Conservation (phyloP, 1,140 invertebrate genomes). For the fruit fly (Drosophila melanogaster) region DNA sequence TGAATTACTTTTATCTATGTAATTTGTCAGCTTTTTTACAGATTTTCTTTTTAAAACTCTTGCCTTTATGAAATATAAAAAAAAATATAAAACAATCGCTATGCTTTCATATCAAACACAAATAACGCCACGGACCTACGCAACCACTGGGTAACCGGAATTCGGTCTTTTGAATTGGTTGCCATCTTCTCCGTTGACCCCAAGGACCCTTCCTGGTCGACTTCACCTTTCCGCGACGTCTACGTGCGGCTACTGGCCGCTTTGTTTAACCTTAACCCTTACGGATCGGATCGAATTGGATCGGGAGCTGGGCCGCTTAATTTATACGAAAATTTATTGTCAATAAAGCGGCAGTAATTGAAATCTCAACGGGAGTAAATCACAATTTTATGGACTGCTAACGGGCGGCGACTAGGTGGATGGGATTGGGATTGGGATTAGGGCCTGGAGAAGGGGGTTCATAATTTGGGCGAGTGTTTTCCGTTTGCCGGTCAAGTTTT, state of each 20-base stretch:
- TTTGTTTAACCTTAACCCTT: constrained; percentile 54
- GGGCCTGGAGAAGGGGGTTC: constrained; percentile 33
- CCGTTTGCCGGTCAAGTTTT: constrained; percentile 27
- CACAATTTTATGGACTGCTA: constrained; percentile 79
- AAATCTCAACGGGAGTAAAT: constrained; percentile 80
- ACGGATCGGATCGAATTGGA: constrained; percentile 2
- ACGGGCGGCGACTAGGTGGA: constrained; percentile 19
- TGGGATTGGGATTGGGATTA: not conserved
- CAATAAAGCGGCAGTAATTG: constrained; percentile 82
- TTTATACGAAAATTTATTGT: constrained; percentile 82
- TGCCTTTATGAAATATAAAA: too few relatives aligned
- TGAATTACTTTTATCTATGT: too few relatives aligned
- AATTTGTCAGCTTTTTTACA: too few relatives aligned
- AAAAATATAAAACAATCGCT: too few relatives aligned
- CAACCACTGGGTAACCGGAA: not conserved
- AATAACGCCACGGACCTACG: too few relatives aligned
- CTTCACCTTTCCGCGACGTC: constrained; percentile 30
- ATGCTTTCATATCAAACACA: too few relatives aligned
- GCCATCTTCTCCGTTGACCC: constrained; percentile 18
- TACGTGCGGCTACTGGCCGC: constrained; percentile 48
- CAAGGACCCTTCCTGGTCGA: constrained; percentile 21
- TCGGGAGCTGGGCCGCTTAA: constrained; percentile 48
- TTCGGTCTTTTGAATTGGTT: constrained; percentile 8
- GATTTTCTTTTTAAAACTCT: too few relatives aligned
- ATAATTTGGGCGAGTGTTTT: constrained; percentile 62